A percentile compares a stretch with the other conserved stretches of the same genome.
These are phyloP conservation scores for Chanos chanos DNA, from an alignment of 2,797 vertebrate species.

Conservation along the genomic window DNA sequence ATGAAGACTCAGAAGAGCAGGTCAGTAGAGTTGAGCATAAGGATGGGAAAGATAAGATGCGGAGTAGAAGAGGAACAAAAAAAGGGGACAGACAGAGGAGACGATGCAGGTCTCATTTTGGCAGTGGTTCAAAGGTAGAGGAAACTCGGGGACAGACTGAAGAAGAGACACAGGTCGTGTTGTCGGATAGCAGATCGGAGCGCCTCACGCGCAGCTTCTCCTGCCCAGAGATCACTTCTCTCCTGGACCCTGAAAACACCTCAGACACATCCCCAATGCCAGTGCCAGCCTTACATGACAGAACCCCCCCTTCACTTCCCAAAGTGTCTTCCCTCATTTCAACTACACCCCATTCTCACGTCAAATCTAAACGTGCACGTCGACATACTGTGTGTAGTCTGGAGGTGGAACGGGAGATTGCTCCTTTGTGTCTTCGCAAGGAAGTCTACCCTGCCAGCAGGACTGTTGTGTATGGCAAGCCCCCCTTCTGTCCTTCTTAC, in stretches of 20 bases:
- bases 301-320: conserved; percentile 25
- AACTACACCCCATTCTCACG: conserved; percentile 20
- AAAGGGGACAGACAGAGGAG: background rate
- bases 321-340: conserved; percentile 35
- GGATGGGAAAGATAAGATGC: background rate
- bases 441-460: conserved; percentile 79
- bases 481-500: conserved; percentile 34
- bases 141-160: conserved; percentile 31
- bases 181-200: conserved; percentile 37
- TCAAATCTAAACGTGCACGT: conserved; percentile 60
- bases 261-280: too few relatives aligned
- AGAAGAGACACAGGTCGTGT: background rate
- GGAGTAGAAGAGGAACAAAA: too few relatives aligned
- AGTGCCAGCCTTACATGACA: conserved; percentile 37
- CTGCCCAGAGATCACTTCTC: conserved; percentile 76
- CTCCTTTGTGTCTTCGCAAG: conserved; percentile 81
- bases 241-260: conserved; percentile 37
- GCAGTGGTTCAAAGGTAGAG: background rate
- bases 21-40: background rate
- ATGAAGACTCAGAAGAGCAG: background rate
- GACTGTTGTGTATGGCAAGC: conserved; percentile 40
- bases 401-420: conserved; percentile 77
- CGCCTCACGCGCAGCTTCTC: conserved; percentile 77
- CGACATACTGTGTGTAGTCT: conserved; percentile 82
- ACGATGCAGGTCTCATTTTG: background rate